A percentile compares a stretch with the other conserved stretches of the same genome.
Evolutionary conservation across 2,797 vertebrate genomes (phyloP).

Genomic region (Onychomys torridus): DNA sequence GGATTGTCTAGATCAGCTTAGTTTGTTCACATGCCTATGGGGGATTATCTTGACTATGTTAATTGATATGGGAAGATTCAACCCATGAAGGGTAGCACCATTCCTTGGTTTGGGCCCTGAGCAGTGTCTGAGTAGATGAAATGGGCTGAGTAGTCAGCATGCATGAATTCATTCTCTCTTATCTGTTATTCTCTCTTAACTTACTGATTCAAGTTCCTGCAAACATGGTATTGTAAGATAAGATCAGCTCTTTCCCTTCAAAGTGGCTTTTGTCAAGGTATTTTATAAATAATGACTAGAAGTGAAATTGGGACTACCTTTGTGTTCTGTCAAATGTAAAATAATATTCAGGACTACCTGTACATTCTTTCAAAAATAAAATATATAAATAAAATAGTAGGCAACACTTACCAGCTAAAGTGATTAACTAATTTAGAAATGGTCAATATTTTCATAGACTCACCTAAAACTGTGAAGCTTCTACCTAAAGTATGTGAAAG

Average conservation of each 20-base stretch:
- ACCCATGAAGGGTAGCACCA: neutral
- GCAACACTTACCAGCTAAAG: neutral
- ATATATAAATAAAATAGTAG: neutral
- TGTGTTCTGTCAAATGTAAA: neutral
- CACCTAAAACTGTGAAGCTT: neutral
- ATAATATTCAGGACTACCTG: neutral
- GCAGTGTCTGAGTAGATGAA: neutral
- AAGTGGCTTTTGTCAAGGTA: neutral
- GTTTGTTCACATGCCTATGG: neutral
- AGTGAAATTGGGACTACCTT: neutral
- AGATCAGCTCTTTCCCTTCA: neutral
- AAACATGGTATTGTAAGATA: neutral
- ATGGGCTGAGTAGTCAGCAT: neutral
- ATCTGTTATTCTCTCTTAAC: neutral
- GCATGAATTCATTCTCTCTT: neutral
- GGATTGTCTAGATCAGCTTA: neutral
- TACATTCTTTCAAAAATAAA: neutral
- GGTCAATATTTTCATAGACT: neutral
- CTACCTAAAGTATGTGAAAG: neutral
- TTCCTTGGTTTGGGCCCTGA: neutral
- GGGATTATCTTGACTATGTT: neutral
- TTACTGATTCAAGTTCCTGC: neutral
- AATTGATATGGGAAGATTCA: neutral
- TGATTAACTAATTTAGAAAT: neutral
- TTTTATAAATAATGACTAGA: neutral